phyloP scores from a whole-genome alignment of 2,888 invertebrate species.

The Anthrax anthrax region DNA sequence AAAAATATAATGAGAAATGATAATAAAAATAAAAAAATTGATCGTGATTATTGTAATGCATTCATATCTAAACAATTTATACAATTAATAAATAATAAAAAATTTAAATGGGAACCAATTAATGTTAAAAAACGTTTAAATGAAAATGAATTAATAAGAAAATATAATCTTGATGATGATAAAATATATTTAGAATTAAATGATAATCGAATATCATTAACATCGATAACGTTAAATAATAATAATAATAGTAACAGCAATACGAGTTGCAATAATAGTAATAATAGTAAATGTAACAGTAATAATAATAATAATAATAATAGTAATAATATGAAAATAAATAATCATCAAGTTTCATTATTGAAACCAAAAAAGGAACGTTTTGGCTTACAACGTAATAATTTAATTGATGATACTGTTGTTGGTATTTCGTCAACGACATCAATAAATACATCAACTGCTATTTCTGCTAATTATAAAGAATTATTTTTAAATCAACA shows the following conservation, averaged over 20 bases:
- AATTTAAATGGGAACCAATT: slow-evolving; percentile 18
- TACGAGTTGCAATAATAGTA: no score
- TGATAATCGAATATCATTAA: no score
- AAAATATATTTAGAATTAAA: not conserved
- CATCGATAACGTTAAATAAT: no score
- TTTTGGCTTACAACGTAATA: not conserved
- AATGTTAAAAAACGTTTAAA: slow-evolving; percentile 19
- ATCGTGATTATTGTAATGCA: slow-evolving; percentile 18
- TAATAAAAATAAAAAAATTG: slow-evolving; percentile 18
- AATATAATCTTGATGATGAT: slow-evolving; percentile 11
- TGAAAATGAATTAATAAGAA: slow-evolving; percentile 25
- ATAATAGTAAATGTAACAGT: no score
- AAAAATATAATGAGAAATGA: slow-evolving; percentile 15
- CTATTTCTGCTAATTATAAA: not conserved
- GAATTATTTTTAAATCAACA: not conserved
- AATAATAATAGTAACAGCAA: no score
- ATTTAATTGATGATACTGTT: no score
- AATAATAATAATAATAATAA: not conserved
- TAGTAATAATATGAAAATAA: not conserved
- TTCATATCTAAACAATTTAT: slow-evolving; percentile 22
- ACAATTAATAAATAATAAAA: slow-evolving; percentile 19
- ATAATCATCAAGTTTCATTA: slow-evolving; percentile 13
- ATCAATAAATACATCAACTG: no score
- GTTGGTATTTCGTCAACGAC: no score
- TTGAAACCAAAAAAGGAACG: slow-evolving; percentile 15